phyloP scores from a whole-genome alignment of 2,888 invertebrate genomes.

The Neria commutata region DNA sequence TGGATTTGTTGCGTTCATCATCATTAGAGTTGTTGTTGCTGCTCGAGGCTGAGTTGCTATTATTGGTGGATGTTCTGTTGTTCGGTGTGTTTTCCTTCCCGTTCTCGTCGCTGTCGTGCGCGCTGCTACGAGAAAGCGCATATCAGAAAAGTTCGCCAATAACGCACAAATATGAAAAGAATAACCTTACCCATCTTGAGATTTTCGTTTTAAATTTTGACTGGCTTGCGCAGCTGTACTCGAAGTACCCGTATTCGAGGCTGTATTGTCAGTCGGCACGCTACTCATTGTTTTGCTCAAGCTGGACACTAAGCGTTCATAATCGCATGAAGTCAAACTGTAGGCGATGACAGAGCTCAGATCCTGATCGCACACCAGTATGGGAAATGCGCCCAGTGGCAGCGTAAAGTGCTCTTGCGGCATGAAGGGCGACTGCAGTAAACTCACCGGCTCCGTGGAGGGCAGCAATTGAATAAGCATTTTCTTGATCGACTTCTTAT shows the following conservation, averaged over 20 bases:
- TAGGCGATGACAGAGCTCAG: slow-evolving; percentile 87
- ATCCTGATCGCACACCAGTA: slow-evolving; percentile 81
- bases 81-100: slow-evolving; percentile 17
- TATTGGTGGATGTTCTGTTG: slow-evolving; percentile 7
- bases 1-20: slow-evolving; percentile 43
- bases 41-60: slow-evolving; percentile 2
- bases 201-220: slow-evolving; percentile 55
- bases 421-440: slow-evolving; percentile 68
- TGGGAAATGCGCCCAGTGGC: slow-evolving; percentile 68
- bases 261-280: slow-evolving; percentile 12
- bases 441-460: slow-evolving; percentile 62
- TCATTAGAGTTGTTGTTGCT: slow-evolving; percentile 26
- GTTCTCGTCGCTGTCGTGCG: slow-evolving; percentile 47
- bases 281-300: slow-evolving; percentile 27
- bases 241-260: slow-evolving; percentile 10
- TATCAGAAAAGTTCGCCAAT: neutral
- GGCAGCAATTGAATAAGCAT: slow-evolving; percentile 73
- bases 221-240: slow-evolving; percentile 39
- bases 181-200: slow-evolving; percentile 47
- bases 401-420: slow-evolving; percentile 74
- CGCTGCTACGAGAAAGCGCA: slow-evolving; percentile 19
- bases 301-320: slow-evolving; percentile 69
- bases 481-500: slow-evolving; percentile 71
- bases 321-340: slow-evolving; percentile 75
- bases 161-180: neutral